Percentiles rank a stretch among this genome's conserved stretches.
phyloP scores from a whole-genome alignment of 2,113 vertebrate genomes.

The Coregonus clupeaformis region DNA sequence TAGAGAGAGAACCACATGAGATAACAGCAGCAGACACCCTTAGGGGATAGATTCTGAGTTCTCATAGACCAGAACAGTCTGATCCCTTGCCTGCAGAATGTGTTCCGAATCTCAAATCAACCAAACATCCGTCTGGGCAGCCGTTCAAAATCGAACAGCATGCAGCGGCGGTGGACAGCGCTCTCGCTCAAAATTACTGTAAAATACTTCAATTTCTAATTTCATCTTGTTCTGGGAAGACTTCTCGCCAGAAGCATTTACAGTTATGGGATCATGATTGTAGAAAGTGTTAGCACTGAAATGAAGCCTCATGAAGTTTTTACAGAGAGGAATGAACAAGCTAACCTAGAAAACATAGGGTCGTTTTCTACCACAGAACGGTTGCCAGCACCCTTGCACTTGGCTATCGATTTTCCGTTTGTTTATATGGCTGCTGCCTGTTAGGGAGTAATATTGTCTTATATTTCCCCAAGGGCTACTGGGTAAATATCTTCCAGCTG shows the following conservation, averaged over 20 bases:
- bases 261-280: constrained; percentile 18
- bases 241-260: constrained; percentile 10
- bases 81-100: constrained; percentile 24
- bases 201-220: constrained; percentile 47
- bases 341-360: constrained; percentile 7
- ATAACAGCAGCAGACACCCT: constrained; percentile 22
- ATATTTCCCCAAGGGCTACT: constrained; percentile 54
- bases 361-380: background rate
- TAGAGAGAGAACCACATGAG: constrained; percentile 20
- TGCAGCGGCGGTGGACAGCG: constrained; percentile 12
- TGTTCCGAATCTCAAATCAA: constrained; percentile 55
- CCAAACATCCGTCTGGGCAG: constrained; percentile 27
- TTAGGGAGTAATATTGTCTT: constrained; percentile 62
- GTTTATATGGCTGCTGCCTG: constrained; percentile 57
- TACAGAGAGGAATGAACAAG: constrained; percentile 11
- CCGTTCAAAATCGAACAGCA: constrained; percentile 41
- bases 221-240: constrained; percentile 37
- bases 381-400: background rate
- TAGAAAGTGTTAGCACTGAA: constrained; percentile 21
- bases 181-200: constrained; percentile 41
- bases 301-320: constrained; percentile 14
- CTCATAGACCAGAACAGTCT: constrained; percentile 5
- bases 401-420: constrained; percentile 62
- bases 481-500: constrained; percentile 65
- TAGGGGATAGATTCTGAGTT: constrained; percentile 36